Evolutionary conservation across 2,797 vertebrate genomes (phyloP), one percentile per base, ranked within the genome.

Genomic region (Columba guinea): DNA sequence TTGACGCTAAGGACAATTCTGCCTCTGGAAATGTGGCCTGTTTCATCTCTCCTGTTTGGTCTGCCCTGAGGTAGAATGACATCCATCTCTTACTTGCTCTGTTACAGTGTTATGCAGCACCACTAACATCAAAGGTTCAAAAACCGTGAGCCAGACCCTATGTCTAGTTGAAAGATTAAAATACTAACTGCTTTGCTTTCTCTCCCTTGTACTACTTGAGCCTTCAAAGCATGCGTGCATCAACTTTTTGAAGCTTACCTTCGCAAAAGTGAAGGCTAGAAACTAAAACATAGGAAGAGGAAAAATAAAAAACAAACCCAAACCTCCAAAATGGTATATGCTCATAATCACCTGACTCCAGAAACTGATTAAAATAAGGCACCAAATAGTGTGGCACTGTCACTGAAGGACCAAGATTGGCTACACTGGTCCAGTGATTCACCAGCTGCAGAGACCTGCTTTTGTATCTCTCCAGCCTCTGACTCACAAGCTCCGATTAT

Each of bases 401-500:
- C 52, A 75, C 49, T 62, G 20, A 64, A 77, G 35, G 44, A 70
- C 41, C 37, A 55, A 52, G 62, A 59, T 24, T 87, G 81, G 75
- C 1, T 2, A 73, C 86, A 58, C 8, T 55, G 82, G 51, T 89
- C 49, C 69, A 53, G 74, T 96, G 94, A 95, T 62, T 93, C 95
- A 90, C 30, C 60, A 77, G 62, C 73, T 80, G 63, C 3, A 88
- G 74, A 90, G 70, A 90, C 64, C 49, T 79, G 44, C 64, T 94
- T 93, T 92, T 94, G 60, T 94, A 12, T 58, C 75, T 64, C 58
- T 44, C 26, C 70, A 89, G 56, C 39, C 75, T 90, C 95, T 95
- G 95, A 96, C 59, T 95, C 93, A 96, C 46, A 87, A 63, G 11
- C 44, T 87, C 88, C 41, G 0, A 30, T 84, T 94, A 86, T 86